phyloP scores from a whole-genome alignment of 1,140 invertebrate species.

The Micrasema minimum region DNA sequence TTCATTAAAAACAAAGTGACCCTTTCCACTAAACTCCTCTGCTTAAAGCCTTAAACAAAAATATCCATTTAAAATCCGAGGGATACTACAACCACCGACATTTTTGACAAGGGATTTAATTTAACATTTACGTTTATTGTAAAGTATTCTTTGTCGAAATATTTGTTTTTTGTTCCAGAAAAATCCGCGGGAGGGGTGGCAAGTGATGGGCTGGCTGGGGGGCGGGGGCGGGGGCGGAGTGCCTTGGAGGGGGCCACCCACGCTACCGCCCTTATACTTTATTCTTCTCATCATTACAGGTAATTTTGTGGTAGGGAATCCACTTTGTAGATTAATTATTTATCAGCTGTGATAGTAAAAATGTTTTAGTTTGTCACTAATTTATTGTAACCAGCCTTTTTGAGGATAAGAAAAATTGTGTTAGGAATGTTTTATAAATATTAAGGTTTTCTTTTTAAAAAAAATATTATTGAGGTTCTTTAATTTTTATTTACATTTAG shows the following conservation, averaged over 20 bases:
- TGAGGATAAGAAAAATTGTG: background rate
- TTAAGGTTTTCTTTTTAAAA: background rate
- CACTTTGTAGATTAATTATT: background rate
- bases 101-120: too few relatives aligned
- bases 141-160: too few relatives aligned
- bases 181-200: background rate
- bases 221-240: slow-evolving; percentile 4
- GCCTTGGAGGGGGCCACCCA: background rate
- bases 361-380: background rate
- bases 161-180: slow-evolving; percentile 2
- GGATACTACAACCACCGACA: too few relatives aligned
- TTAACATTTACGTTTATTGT: too few relatives aligned
- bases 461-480: background rate
- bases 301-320: background rate
- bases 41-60: too few relatives aligned
- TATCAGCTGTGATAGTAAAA: background rate
- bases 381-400: background rate
- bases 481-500: background rate
- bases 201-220: slow-evolving; percentile 1
- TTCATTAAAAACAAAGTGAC: too few relatives aligned
- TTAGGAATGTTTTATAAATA: background rate
- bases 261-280: background rate
- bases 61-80: too few relatives aligned
- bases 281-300: slow-evolving; percentile 19
- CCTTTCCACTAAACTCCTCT: too few relatives aligned